phyloP scores from a whole-genome alignment of 2,797 vertebrate species.

The Oceanodroma leucorhoa region DNA sequence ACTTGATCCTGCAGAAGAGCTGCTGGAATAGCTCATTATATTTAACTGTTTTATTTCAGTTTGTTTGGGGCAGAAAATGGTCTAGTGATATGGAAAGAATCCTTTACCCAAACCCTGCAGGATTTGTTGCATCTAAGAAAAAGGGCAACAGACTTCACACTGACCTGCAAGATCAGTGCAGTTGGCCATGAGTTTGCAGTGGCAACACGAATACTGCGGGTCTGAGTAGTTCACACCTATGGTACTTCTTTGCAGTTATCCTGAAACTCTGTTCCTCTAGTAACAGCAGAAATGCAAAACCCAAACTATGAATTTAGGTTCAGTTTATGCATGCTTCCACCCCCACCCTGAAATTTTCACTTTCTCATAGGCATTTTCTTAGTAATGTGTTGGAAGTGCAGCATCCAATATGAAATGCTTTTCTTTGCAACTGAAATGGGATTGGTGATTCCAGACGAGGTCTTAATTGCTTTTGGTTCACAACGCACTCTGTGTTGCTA shows the following conservation, averaged over 20 bases:
- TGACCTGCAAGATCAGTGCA: background rate
- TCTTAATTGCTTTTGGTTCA: conserved; percentile 49
- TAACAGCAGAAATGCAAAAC: background rate
- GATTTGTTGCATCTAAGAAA: background rate
- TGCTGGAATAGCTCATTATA: background rate
- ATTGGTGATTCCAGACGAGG: background rate
- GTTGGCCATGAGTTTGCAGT: background rate
- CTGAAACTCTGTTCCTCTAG: background rate
- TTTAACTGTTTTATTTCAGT: background rate
- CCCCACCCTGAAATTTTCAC: background rate
- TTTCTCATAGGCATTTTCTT: background rate
- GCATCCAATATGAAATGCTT: background rate
- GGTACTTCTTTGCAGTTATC: background rate
- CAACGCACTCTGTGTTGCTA: conserved; percentile 30
- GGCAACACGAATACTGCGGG: background rate
- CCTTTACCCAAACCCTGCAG: background rate
- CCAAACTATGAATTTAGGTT: background rate
- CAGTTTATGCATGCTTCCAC: background rate
- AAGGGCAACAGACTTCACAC: background rate
- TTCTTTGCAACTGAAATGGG: background rate
- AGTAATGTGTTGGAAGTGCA: background rate
- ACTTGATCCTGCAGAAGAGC: background rate
- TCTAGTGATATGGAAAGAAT: background rate
- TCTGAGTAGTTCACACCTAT: background rate
- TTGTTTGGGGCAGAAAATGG: background rate